A percentile compares a stretch with the other conserved stretches of the same genome.
Evolutionary conservation across 2,113 vertebrate genomes (phyloP).

Genomic region (Zosterops hypoxanthus): DNA sequence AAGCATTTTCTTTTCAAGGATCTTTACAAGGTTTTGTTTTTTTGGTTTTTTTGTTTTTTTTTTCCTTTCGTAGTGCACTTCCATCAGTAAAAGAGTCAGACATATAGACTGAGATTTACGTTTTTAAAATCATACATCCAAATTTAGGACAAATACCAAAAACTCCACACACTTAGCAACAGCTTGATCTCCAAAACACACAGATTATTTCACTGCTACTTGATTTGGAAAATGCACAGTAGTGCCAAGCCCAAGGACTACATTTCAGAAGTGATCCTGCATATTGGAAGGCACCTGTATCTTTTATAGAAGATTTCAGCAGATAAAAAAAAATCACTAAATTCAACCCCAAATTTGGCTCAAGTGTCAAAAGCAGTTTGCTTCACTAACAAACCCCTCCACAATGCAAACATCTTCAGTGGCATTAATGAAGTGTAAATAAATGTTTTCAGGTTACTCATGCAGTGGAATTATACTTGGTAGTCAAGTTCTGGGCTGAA

Average conservation of each 20-base stretch:
- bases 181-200: not conserved
- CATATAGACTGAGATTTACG: not conserved
- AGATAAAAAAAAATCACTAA: slow-evolving; percentile 46
- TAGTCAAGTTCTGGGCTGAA: slow-evolving; percentile 37
- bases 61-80: not conserved
- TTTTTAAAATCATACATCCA: not conserved
- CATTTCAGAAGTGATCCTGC: slow-evolving; percentile 77
- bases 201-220: not conserved
- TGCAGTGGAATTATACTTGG: slow-evolving; percentile 40
- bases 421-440: slow-evolving; percentile 15
- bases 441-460: slow-evolving; percentile 36
- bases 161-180: slow-evolving; percentile 42
- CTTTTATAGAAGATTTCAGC: not conserved
- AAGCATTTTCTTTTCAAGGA: slow-evolving; percentile 18
- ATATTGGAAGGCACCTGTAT: slow-evolving; percentile 65
- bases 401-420: not conserved
- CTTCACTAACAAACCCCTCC: slow-evolving; percentile 12
- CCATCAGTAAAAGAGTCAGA: slow-evolving; percentile 3
- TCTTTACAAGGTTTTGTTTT: not conserved
- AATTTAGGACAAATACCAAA: not conserved
- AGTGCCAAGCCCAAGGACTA: slow-evolving; percentile 61
- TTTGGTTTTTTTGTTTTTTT: not conserved
- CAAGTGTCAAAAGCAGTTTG: slow-evolving; percentile 2
- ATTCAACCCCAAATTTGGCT: slow-evolving; percentile 52
- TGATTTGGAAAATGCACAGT: slow-evolving; percentile 37